Evolutionary conservation across 1,140 invertebrate genomes (phyloP), one percentile per base, ranked within the genome.

Genomic region (Heliconius hewitsoni): DNA sequence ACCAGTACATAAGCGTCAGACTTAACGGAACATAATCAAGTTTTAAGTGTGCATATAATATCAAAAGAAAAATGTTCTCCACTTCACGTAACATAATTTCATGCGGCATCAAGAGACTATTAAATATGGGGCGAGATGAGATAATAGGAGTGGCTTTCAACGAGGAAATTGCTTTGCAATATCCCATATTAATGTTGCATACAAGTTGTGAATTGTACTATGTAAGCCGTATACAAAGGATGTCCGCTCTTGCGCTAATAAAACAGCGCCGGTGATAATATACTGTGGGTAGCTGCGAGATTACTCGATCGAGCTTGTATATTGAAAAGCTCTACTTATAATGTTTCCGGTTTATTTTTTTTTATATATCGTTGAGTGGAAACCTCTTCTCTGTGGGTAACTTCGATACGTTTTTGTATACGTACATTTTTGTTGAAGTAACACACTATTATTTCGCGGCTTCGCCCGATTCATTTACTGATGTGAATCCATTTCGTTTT

Each of bases 141-240:
- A 66, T 66, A 30, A 78, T 73, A 74, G 74, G 46, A 42, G 57
- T 71, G 46, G 77, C 27, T 79, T 74, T 79, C 73, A 74, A 74
- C 60, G 46, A 73, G 77, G 73, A 79, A 79, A 79, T 79, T 74
- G 23, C 57, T 71, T 74, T 55, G 72, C 72, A 55, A 74, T 74
- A 79, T 46, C 52, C 42, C 13, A 46, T 46, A 46, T 6, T 18
- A 46, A 66, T 71, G 19, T 57, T 76, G 74, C 73, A 79, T 73
- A 55, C 71, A 78, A 60, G 71, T 52, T 66, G 60, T 66, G 60
- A 66, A 66, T 5, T 66, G 11, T 23, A 66, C 23, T 27, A 27
- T 8, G 8, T 60, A 66, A 4, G 3, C 13, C 42, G 60, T 78
- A 13, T 50, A 78, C 16, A 78, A 78, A 57, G 71, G 76, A 66